Evolutionary conservation across 2,888 invertebrate species (phyloP).

Genomic region (Helobdella robusta): DNA sequence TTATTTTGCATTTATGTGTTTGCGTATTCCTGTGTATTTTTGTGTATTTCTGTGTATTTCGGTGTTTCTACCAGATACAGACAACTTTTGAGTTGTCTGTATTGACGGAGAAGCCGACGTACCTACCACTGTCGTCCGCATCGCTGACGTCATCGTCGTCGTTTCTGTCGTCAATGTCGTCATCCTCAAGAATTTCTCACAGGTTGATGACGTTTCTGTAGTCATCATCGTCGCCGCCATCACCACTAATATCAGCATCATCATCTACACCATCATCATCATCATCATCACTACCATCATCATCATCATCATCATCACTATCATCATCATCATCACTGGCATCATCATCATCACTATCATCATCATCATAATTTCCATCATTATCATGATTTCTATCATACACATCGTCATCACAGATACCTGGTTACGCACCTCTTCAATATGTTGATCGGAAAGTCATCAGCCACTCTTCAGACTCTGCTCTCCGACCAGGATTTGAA

Average conservation of each 20-base stretch:
- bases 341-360: conserved; percentile 15
- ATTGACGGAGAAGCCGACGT: conserved; percentile 17
- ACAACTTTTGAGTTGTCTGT: conserved; percentile 7
- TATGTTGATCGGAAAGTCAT: conserved; percentile 28
- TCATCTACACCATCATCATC: not conserved
- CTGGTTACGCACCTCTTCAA: conserved; percentile 34
- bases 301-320: conserved; percentile 13
- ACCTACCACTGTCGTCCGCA: not conserved
- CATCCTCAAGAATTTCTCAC: too few relatives aligned
- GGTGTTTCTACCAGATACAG: not conserved
- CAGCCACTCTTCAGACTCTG: conserved; percentile 32
- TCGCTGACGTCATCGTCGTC: not conserved
- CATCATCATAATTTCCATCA: not conserved
- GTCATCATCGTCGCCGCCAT: not conserved
- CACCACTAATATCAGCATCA: not conserved
- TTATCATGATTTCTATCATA: not conserved
- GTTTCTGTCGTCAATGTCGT: not conserved
- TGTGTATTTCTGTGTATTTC: too few relatives aligned
- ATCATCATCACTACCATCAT: not conserved
- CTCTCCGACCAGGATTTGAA: conserved; percentile 33
- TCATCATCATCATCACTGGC: conserved; percentile 11
- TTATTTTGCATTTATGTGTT: too few relatives aligned
- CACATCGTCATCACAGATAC: conserved; percentile 24
- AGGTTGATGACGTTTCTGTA: too few relatives aligned
- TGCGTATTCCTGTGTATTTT: too few relatives aligned